phyloP scores from a whole-genome alignment of 1,140 invertebrate genomes.

The Drusus annulatus region DNA sequence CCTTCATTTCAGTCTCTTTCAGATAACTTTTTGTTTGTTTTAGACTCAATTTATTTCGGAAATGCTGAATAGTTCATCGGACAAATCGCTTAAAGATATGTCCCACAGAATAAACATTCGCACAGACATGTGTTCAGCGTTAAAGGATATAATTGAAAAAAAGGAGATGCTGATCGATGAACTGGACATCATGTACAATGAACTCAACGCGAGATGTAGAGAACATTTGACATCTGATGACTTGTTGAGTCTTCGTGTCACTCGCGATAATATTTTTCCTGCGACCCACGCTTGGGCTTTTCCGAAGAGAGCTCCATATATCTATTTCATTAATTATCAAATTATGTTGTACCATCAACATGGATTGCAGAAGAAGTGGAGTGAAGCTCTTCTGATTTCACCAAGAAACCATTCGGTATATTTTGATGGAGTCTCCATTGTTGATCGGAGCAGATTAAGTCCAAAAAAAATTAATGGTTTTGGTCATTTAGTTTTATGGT shows the following conservation, averaged over 20 bases:
- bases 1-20: too few species aligned
- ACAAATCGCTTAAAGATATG: neutral
- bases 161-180: neutral
- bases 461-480: neutral
- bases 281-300: slow-evolving; percentile 1
- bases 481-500: slow-evolving; percentile 1
- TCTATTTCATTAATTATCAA: neutral
- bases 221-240: neutral
- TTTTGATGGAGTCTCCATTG: neutral
- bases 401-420: neutral
- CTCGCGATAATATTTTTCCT: slow-evolving; percentile 2
- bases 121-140: neutral
- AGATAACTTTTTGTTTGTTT: neutral
- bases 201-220: neutral
- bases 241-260: neutral
- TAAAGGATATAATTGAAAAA: neutral
- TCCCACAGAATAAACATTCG: neutral
- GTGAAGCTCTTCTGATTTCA: neutral
- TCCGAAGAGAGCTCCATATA: neutral
- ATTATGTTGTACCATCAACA: neutral
- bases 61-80: neutral
- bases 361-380: slow-evolving; percentile 18
- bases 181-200: neutral
- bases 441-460: neutral
- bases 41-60: neutral